phyloP scores from a whole-genome alignment of 2,888 invertebrate species.

The Arge pagana region DNA sequence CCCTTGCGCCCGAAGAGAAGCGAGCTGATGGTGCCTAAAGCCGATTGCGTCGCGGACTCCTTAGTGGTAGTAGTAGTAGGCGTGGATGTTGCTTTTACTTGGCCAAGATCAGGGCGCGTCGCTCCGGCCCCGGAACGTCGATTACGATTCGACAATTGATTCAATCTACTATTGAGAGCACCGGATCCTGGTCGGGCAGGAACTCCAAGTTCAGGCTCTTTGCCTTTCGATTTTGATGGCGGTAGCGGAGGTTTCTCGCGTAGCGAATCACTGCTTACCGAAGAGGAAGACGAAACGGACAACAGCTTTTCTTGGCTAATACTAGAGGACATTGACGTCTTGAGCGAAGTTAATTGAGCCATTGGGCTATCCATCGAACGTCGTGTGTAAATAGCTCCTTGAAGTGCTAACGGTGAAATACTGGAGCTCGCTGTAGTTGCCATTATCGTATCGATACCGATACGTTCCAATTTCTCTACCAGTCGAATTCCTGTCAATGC shows the following conservation, averaged over 20 bases:
- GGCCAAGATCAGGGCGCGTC: slow-evolving; percentile 67
- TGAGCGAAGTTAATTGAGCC: slow-evolving; percentile 78
- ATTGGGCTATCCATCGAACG: slow-evolving; percentile 75
- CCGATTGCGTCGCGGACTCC: slow-evolving; percentile 58
- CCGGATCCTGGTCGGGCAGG: slow-evolving; percentile 67
- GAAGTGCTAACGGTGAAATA: slow-evolving; percentile 67
- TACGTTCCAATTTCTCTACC: slow-evolving; percentile 70
- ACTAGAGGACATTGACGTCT: slow-evolving; percentile 56
- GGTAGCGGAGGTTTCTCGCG: slow-evolving; percentile 30
- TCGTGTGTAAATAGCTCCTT: slow-evolving; percentile 65
- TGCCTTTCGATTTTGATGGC: slow-evolving; percentile 9
- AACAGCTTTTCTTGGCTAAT: slow-evolving; percentile 53
- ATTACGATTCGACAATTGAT: slow-evolving; percentile 56
- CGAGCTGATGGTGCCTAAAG: slow-evolving; percentile 78
- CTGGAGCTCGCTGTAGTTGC: slow-evolving; percentile 63
- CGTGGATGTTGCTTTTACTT: slow-evolving; percentile 50
- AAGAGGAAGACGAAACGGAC: slow-evolving; percentile 40
- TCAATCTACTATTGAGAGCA: slow-evolving; percentile 60
- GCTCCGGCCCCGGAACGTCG: slow-evolving; percentile 60
- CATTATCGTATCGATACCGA: slow-evolving; percentile 71
- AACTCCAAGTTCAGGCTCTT: slow-evolving; percentile 61
- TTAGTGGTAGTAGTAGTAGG: slow-evolving; percentile 42
- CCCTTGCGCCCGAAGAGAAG: slow-evolving; percentile 85
- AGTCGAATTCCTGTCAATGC: slow-evolving; percentile 62
- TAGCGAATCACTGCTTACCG: slow-evolving; percentile 32